These are phyloP conservation scores for Microcaecilia unicolor DNA, from an alignment of 2,797 vertebrate genomes.

Conservation along the genomic window DNA sequence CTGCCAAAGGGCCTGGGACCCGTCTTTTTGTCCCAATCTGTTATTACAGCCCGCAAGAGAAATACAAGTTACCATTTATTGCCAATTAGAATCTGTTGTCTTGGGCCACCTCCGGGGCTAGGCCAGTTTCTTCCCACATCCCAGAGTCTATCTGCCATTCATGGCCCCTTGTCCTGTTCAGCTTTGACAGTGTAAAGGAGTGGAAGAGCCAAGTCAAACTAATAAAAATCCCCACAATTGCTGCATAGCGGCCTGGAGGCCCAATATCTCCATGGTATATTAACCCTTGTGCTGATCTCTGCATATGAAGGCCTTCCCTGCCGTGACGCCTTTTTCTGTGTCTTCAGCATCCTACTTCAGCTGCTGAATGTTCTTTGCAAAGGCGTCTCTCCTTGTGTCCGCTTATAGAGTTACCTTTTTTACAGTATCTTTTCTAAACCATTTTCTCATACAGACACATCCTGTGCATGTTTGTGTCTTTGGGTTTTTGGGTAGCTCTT, in stretches of 20 bases:
- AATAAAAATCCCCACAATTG: not conserved
- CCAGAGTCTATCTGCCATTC: not conserved
- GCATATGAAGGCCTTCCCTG: too few species aligned
- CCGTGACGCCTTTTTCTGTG: too few species aligned
- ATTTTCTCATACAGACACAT: too few species aligned
- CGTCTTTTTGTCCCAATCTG: slow-evolving; percentile 27
- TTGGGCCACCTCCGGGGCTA: slow-evolving; percentile 1
- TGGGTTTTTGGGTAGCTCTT: too few species aligned
- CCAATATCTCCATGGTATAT: not conserved
- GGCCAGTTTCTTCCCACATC: not conserved
- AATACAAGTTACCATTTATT: slow-evolving; percentile 40
- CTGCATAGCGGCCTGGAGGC: too few species aligned
- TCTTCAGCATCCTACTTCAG: too few species aligned
- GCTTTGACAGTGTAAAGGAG: fast-evolving
- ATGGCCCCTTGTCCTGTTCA: not conserved
- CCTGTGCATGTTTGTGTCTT: too few species aligned
- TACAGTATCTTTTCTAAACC: too few species aligned
- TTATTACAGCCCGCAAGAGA: slow-evolving; percentile 31
- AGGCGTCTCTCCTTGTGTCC: too few species aligned
- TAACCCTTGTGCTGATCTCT: not conserved
- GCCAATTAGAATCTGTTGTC: slow-evolving; percentile 20
- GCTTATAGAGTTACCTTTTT: too few species aligned
- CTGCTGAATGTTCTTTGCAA: too few species aligned
- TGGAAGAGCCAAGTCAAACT: not conserved
- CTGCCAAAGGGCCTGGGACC: slow-evolving; percentile 14